Evolutionary conservation across 1,140 invertebrate species (phyloP), one percentile per base, ranked within the genome.

Genomic region (Chironomus tepperi): DNA sequence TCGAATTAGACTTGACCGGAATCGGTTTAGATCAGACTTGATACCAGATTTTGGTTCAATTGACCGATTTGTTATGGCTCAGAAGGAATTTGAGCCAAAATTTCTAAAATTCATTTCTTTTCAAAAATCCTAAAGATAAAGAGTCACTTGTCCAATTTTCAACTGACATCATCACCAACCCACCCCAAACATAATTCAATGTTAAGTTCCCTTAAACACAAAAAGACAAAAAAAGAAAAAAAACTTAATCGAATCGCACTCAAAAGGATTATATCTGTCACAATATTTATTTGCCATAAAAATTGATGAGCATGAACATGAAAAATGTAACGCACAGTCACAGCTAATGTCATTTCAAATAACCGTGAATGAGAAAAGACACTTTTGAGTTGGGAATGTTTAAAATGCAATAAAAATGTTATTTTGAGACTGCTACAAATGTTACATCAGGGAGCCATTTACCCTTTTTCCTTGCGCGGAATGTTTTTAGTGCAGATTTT

Each of bases 231-330:
- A n/a, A n/a, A n/a, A 1, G n/a, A n/a, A 57, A 57, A 7, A n/a
- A 57, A 57, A 57, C 47, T 57, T 57, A 57, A 57, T 57, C 47
- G 47, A 57, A 57, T 57, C n/a, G 7, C 47, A 12, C 16, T 67
- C n/a, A 67, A 67, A 67, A 70, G 65, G 65, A 70, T 70, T 70
- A 70, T 18, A 1, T 7, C 47, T 70, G 16, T 70, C 65, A 70
- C 65, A 70, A 70, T 70, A 70, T 70, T 70, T 70, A 70, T 70
- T 70, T 70, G 65, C 65, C 16, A 70, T 70, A 70, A 70, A 70
- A 70, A 70, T 70, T 70, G 65, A 70, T 70, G 65, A 70, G 65
- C 65, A 18, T 21, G 65, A 18, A 57, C 47, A 57, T 57, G 12
- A 18, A 19, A 19, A 21, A 70, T 16, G 9, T 12, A n/a, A 67